Conservation (phyloP, 2,888 invertebrate genomes). For the Amphipyra tragopoginis region DNA sequence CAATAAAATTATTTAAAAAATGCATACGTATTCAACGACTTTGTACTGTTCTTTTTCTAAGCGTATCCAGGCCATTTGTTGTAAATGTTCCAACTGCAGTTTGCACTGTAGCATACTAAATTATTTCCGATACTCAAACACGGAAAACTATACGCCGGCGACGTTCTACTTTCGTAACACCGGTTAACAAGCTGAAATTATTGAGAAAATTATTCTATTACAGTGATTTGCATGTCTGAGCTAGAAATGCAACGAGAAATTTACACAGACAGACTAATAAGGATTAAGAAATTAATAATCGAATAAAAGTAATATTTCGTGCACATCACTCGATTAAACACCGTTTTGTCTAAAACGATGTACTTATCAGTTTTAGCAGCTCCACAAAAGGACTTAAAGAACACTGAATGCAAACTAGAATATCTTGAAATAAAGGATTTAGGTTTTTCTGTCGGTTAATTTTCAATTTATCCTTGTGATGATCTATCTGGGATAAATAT, state of each 20-base stretch:
- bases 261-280: background rate
- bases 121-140: conserved; percentile 1
- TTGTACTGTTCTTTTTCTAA: too few relatives aligned
- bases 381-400: too few relatives aligned
- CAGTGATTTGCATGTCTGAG: conserved; percentile 33
- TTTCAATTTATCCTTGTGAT: too few relatives aligned
- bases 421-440: too few relatives aligned
- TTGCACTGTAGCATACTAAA: background rate
- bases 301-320: background rate
- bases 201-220: conserved; percentile 31
- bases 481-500: too few relatives aligned
- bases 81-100: conserved; percentile 3
- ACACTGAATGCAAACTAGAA: too few relatives aligned
- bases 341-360: too few relatives aligned
- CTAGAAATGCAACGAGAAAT: conserved; percentile 10
- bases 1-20: background rate
- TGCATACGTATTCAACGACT: background rate
- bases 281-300: conserved; percentile 15
- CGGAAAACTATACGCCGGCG: conserved; percentile 13
- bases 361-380: too few relatives aligned
- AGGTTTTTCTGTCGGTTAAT: too few relatives aligned
- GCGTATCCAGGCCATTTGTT: background rate
- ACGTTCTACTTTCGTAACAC: conserved; percentile 39
- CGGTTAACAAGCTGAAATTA: conserved; percentile 22
- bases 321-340: too few relatives aligned